Conservation (phyloP, 2,113 vertebrate species). For the Regulus satrapa region DNA sequence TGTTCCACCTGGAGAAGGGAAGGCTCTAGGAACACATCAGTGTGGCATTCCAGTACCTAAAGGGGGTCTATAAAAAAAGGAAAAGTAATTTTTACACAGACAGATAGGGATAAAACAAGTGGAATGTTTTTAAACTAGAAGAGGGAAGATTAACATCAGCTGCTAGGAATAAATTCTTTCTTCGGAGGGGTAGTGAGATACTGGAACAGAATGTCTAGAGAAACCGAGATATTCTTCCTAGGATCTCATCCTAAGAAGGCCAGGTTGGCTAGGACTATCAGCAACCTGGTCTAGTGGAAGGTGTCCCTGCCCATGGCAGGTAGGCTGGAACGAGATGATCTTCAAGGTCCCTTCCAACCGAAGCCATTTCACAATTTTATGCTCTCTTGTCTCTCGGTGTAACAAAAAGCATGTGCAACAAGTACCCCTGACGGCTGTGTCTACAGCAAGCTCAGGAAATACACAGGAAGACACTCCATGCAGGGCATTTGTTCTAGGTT, state of each 20-base stretch:
- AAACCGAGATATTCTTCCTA: too few relatives aligned
- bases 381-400: not conserved
- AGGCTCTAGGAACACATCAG: not conserved
- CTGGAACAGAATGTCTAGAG: not conserved
- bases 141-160: not conserved
- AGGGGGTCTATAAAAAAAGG: not conserved
- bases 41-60: not conserved
- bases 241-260: not conserved
- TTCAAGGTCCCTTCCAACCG: not conserved
- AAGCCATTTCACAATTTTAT: not conserved
- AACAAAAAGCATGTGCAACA: not conserved
- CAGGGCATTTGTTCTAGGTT: not conserved
- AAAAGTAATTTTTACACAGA: not conserved
- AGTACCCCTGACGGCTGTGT: not conserved
- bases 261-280: not conserved
- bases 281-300: not conserved
- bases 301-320: not conserved
- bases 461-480: not conserved
- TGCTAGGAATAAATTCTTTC: not conserved
- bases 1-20: rapidly evolving
- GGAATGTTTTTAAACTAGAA: not conserved
- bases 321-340: not conserved
- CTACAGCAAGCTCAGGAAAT: not conserved
- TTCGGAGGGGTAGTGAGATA: not conserved
- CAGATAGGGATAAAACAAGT: not conserved